Evolutionary conservation across 2,797 vertebrate species (phyloP), one percentile per base, ranked within the genome.

Genomic region (Oryzias dopingdopingensis): DNA sequence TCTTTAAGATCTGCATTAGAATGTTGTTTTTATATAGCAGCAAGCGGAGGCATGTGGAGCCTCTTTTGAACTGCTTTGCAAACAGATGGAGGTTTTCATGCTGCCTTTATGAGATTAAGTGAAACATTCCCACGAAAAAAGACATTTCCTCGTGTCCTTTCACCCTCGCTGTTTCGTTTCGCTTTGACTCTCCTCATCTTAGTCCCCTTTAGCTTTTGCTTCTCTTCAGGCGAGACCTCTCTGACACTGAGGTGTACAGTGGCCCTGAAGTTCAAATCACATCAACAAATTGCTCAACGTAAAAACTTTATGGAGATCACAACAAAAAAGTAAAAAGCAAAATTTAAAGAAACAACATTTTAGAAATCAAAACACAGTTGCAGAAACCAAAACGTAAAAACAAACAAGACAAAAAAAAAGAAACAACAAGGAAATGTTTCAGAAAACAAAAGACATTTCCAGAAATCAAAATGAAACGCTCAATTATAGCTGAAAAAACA

Each of bases 81-180:
- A 89, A 89, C 86, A 88, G 84, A 83, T 82, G 77, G 79, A 88
- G 81, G 65, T 85, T 88, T 89, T 89, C 83, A 87, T 66, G 62
- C 76, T 49, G 83, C 86, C 85, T 91, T 90, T 88, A 83, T 83
- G 84, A 91, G 90, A 92, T 92, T 89, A 91, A 89, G 89, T 66
- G 64, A 90, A 89, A 90, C 86, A 89, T 89, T 90, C 78, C 77
- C 76, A 81, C 89, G 73, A 87, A 86, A 79, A 77, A 86, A 84
- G 66, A 84, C 69, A 76, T 85, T 82, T 86, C 68, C 72, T 79
- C 0, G 12, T 84, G 62, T 72, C 72, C 75, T 71, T 62, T 79
- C 60, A 65, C 62, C 64, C 56, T 62, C 44, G 10, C 66, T 48
- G 46, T 42, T 53, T 65, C 32, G 65, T 50, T 67, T 66, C 51